Base-by-base conservation (phyloP, 2,888 invertebrate genomes). In the Phymatocera aterrima region DNA sequence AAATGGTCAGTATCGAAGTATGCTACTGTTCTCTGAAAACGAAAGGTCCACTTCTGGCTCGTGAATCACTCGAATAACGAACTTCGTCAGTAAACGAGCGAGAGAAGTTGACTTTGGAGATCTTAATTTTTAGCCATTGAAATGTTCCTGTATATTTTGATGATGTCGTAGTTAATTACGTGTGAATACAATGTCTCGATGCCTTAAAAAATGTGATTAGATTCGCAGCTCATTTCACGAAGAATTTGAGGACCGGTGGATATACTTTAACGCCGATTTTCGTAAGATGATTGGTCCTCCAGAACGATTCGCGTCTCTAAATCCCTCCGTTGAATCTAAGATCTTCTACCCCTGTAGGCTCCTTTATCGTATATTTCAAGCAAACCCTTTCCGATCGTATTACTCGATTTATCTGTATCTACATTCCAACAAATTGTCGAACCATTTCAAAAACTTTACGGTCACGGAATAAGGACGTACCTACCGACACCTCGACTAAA, bases 351-450 rank as follows among this genome's bases (percentile, higher is more conserved):
- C 68, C n/a, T n/a, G n/a, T 24, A 15, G 43, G 43, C 15, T 24
- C 28, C 40, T 68, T 68, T 43, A 68, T 68, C 43, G 68, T 37
- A 43, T 68, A 68, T 46, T 46, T 68, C 46, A 68, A 43, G 40
- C 43, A 43, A 24, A 40, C 43, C 40, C 40, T 43, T n/a, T 15
- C 40, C 12, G 43, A 68, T 68, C 24, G 68, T 28, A 15, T 46
- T 5, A 24, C 43, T 28, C 68, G 68, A 68, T 68, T 68, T 68
- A 68, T 68, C 46, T 46, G 68, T 68, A 43, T 43, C 24, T 68
- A 68, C 15, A 28, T 43, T 43, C 68, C 28, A 15, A 28, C 24
- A 68, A 43, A 43, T 68, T 43, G 68, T 46, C 46, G 24, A 46
- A 68, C 43, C 28, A 43, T 68, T 68, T 46, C 28, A 24, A 34